Base-by-base conservation (phyloP, 1,140 invertebrate genomes). In the Lycorma delicatula region DNA sequence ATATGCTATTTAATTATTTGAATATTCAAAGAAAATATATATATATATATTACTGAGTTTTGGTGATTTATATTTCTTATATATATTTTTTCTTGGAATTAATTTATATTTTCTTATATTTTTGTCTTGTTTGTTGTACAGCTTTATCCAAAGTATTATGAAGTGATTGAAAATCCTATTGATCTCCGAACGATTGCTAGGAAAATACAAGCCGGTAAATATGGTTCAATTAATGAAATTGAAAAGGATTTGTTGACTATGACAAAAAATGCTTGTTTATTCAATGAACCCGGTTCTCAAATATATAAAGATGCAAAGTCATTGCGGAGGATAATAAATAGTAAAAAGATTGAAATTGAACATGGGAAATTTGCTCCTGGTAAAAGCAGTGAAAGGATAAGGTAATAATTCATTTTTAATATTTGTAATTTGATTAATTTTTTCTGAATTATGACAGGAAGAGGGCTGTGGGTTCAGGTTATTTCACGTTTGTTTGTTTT, bases 101-200 rank as follows among this genome's bases (percentile, higher is more conserved):
- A n/a, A n/a, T n/a, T n/a, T n/a, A n/a, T n/a, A n/a, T n/a, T n/a
- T n/a, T n/a, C n/a, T n/a, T 20, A 18, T n/a, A n/a, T n/a, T n/a
- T n/a, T n/a, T n/a, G n/a, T 31, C 34, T 61, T 52, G n/a, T 49
- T 59, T 64, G 38, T 53, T 66, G 65, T 73, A 18, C 66, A 86
- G 81, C 81, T 85, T 47, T 98, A 98, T 75, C 95, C 96, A 0
- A 92, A 97, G 66, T 99, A 99, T 73, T 99, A 95, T 69, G 87
- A 92, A 66, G 84, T 98, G 0, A 98, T 98, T 60, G 89, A 94
- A 55, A 85, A 87, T 63, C 97, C 97, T 0, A 93, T 99, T 63
- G 97, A 99, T 75, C 75, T 99, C 64, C 90, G 91, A 72, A 88
- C 84, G 60, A 94, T 99, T 60, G 93, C 92, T 0, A 81, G 81